Base-by-base conservation (phyloP, 2,797 vertebrate species). In the Rhodeus uyekii region DNA sequence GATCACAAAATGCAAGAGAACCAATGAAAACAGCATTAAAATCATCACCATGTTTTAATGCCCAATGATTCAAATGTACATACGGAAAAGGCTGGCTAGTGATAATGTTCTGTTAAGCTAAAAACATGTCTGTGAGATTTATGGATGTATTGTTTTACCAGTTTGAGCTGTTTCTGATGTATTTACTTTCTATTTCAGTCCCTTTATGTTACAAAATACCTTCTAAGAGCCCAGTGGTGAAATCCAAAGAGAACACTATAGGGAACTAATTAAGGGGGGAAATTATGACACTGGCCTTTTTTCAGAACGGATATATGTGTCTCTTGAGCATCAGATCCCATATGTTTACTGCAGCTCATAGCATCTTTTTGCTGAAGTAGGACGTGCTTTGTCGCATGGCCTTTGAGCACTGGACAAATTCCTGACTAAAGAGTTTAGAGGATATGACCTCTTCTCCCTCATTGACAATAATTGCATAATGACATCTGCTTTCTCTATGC, bases 391-490 rank as follows among this genome's bases (percentile, higher is more conserved):
- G n/a, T 13, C 27, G 80, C 83, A 81, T 63, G 65, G 36, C 46
- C 63, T 38, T 4, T 4, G 61, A 39, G 75, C 65, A 76, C 61
- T 50, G 68, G 67, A 84, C 73, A 75, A 80, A 87, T 87, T 86
- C 86, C 84, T 86, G 14, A 58, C 65, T 81, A 48, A 81, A 84
- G 80, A 48, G 67, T 71, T 58, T 71, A 46, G 67, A 81, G 65
- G 85, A 82, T 80, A 69, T 67, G 80, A 84, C 82, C 82, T 78
- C 60, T 83, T 50, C 73, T 80, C 72, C 68, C 24, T 81, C 58
- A 53, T 32, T 69, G 76, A 76, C 71, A 64, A 63, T 86, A 86
- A 86, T 84, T 87, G 55, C 63, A 76, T 84, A 81, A 84, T 83
- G 18, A 78, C 27, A 48, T 84, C 24, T 46, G 65, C 67, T 58